Percentiles rank a stretch among this genome's conserved stretches.
Evolutionary conservation across 2,797 vertebrate genomes (phyloP).

Genomic region (Triplophysa yarkandensis): DNA sequence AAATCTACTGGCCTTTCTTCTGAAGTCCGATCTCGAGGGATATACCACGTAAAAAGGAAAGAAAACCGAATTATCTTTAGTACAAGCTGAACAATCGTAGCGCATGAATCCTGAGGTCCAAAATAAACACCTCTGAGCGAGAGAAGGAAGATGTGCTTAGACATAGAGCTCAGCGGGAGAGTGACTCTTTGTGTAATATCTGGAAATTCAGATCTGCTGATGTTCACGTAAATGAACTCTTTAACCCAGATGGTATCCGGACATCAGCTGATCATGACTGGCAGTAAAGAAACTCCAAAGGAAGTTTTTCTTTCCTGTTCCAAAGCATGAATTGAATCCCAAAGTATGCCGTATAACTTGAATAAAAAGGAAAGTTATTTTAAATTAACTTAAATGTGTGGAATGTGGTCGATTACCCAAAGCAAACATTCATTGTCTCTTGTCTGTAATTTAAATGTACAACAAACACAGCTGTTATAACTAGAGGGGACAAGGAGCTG

Average conservation of each 20-base stretch:
- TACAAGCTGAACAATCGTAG: constrained; percentile 49
- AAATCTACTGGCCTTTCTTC: constrained; percentile 71
- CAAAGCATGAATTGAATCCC: not conserved
- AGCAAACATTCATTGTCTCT: not conserved
- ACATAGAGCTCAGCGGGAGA: constrained; percentile 39
- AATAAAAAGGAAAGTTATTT: no score
- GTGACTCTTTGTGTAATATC: constrained; percentile 22
- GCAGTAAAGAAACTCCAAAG: not conserved
- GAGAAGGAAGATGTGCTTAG: constrained; percentile 39
- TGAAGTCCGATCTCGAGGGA: constrained; percentile 61
- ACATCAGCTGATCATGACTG: not conserved
- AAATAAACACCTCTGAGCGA: constrained; percentile 58
- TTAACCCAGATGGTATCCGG: constrained; percentile 19
- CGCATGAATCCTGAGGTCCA: constrained; percentile 39
- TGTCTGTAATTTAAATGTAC: not conserved
- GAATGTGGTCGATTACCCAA: not conserved
- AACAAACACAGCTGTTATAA: not conserved
- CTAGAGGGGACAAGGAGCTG: not conserved
- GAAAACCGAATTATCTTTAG: constrained; percentile 50
- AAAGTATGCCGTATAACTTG: not conserved
- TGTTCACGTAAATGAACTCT: constrained; percentile 27
- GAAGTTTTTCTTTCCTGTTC: not conserved
- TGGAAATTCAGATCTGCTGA: constrained; percentile 43
- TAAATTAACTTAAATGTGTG: not conserved
- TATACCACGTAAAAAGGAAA: constrained; percentile 52